A percentile compares a stretch with the other conserved stretches of the same genome.
These are phyloP conservation scores for Allophyes oxyacanthae DNA, from an alignment of 2,888 invertebrate genomes.

Conservation along the genomic window DNA sequence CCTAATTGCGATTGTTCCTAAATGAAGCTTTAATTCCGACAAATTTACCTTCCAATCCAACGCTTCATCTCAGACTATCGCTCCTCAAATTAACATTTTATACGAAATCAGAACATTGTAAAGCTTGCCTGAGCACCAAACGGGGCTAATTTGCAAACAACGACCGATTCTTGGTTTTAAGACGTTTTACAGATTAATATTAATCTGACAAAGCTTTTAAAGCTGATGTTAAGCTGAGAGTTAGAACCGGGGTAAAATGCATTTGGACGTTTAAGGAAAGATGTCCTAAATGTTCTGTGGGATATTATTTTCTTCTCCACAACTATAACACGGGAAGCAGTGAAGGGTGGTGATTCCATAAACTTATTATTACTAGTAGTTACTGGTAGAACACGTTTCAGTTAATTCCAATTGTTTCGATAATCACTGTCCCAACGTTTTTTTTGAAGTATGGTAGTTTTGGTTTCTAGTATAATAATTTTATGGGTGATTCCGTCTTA, in stretches of 20 bases:
- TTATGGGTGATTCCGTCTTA: too few species aligned
- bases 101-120: conserved; percentile 5
- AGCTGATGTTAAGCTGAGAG: background rate
- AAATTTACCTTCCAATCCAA: background rate
- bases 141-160: conserved; percentile 10
- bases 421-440: too few species aligned
- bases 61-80: background rate
- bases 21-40: too few species aligned
- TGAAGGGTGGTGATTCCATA: too few species aligned
- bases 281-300: background rate
- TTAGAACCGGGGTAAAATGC: conserved; percentile 4
- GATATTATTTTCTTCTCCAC: too few species aligned
- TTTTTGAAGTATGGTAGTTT: too few species aligned
- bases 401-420: too few species aligned
- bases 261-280: background rate
- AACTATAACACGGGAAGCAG: too few species aligned
- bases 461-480: too few species aligned
- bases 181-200: conserved; percentile 3
- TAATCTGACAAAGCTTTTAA: conserved; percentile 10
- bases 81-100: conserved; percentile 5
- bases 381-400: too few species aligned
- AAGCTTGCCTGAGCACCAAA: background rate
- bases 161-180: background rate
- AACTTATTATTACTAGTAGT: too few species aligned
- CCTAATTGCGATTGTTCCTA: too few species aligned